Percentiles rank a stretch among this genome's conserved stretches.
Evolutionary conservation across 2,113 vertebrate genomes (phyloP).

Genomic region (Pomatostomus ruficeps): DNA sequence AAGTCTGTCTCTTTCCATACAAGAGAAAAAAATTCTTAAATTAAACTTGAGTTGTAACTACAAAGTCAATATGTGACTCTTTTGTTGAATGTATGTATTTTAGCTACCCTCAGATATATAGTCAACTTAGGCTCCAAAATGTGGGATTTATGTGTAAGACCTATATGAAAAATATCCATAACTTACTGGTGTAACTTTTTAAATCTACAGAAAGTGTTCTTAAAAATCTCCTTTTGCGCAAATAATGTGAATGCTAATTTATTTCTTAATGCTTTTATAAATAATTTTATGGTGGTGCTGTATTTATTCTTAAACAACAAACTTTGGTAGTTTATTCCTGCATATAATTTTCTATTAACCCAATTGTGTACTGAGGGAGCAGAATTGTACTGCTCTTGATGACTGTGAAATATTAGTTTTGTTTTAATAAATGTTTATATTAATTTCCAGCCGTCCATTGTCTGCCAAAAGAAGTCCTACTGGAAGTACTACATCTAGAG

Average conservation of each 20-base stretch:
- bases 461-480: constrained; percentile 91
- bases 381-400: not conserved
- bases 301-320: not conserved
- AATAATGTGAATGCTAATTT: not conserved
- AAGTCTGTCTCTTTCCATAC: not conserved
- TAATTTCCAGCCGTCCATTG: constrained; percentile 80
- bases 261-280: not conserved
- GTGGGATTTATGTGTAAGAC: not conserved
- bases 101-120: not conserved
- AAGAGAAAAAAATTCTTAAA: not conserved
- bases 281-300: not conserved
- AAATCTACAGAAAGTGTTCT: not conserved
- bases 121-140: not conserved
- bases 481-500: constrained; percentile 87
- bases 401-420: not conserved
- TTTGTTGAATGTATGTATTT: not conserved
- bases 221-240: not conserved
- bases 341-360: not conserved
- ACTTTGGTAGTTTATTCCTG: not conserved
- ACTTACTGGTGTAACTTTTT: not conserved
- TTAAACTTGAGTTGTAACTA: not conserved
- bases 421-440: not conserved
- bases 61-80: not conserved
- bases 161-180: not conserved
- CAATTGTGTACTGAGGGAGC: not conserved